Percentiles rank a stretch among this genome's conserved stretches.
Conservation (phyloP, 1,140 invertebrate genomes). For the Danaus melanippus region DNA sequence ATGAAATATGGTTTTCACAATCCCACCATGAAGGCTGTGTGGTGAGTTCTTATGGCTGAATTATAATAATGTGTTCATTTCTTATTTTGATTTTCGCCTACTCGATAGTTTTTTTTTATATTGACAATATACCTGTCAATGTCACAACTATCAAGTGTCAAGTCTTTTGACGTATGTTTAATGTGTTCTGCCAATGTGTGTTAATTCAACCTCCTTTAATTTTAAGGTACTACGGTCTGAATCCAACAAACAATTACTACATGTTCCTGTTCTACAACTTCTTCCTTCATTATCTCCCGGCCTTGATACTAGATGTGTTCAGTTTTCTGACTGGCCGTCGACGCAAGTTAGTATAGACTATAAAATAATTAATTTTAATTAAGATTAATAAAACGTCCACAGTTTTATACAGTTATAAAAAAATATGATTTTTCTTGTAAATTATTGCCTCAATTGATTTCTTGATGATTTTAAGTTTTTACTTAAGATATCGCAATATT, state of each 20-base stretch:
- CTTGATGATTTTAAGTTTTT: too few relatives aligned
- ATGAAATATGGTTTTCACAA: slow-evolving; percentile 69
- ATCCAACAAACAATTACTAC: slow-evolving; percentile 70
- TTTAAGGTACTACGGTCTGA: slow-evolving; percentile 72
- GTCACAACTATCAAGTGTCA: too few relatives aligned
- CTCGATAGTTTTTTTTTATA: too few relatives aligned
- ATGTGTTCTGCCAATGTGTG: too few relatives aligned
- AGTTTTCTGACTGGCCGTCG: slow-evolving; percentile 74
- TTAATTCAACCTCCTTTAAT: slow-evolving; percentile 16
- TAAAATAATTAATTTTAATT: too few relatives aligned
- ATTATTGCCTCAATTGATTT: too few relatives aligned
- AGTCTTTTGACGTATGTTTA: too few relatives aligned
- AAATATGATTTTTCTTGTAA: too few relatives aligned
- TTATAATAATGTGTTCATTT: neutral
- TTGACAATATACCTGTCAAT: too few relatives aligned
- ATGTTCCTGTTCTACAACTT: slow-evolving; percentile 72
- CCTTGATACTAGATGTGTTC: slow-evolving; percentile 75
- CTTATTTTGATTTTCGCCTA: slow-evolving; percentile 44
- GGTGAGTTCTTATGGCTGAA: slow-evolving; percentile 65
- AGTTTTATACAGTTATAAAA: too few relatives aligned
- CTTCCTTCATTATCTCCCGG: slow-evolving; percentile 79
- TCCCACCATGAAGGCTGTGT: slow-evolving; percentile 73
- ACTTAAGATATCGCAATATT: too few relatives aligned
- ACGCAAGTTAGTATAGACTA: slow-evolving; percentile 69
- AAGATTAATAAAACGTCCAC: too few relatives aligned